Evolutionary conservation across 2,113 vertebrate genomes (phyloP).

Genomic region (Epinephelus fuscoguttatus): DNA sequence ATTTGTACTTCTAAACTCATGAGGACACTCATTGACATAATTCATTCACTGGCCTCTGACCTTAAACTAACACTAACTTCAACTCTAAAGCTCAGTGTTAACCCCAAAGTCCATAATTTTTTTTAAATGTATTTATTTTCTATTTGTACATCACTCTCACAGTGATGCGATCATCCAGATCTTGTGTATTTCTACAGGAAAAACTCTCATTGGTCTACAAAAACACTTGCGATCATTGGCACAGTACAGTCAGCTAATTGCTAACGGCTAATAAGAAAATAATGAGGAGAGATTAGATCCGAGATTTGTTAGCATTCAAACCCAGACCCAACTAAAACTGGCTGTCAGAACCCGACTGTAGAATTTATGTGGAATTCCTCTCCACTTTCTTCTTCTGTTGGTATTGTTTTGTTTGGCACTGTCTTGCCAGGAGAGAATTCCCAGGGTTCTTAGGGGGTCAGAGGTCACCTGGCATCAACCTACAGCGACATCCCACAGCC

Average conservation of each 20-base stretch:
- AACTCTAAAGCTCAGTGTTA: neutral
- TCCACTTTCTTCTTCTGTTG: neutral
- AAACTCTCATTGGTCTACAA: too few relatives aligned
- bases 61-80: neutral
- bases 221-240: neutral
- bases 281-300: neutral
- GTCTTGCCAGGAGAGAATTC: constrained; percentile 90
- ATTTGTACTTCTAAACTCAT: neutral
- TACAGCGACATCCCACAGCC: constrained; percentile 81
- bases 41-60: neutral
- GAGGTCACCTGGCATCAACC: constrained; percentile 88
- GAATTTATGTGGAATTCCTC: neutral
- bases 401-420: neutral
- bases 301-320: neutral
- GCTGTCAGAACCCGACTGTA: neutral
- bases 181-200: too few relatives aligned
- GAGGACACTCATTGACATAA: neutral
- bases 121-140: too few relatives aligned
- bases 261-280: too few relatives aligned
- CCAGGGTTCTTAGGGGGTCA: constrained; percentile 90
- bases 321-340: neutral
- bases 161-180: neutral
- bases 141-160: too few relatives aligned
- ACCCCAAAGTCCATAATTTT: neutral
- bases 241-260: neutral